Evolutionary conservation across 37 sponge, comb jelly and placozoan genomes (phyloP), one percentile per base, ranked within the genome.

Genomic region (Cliona cf. orientalis): DNA sequence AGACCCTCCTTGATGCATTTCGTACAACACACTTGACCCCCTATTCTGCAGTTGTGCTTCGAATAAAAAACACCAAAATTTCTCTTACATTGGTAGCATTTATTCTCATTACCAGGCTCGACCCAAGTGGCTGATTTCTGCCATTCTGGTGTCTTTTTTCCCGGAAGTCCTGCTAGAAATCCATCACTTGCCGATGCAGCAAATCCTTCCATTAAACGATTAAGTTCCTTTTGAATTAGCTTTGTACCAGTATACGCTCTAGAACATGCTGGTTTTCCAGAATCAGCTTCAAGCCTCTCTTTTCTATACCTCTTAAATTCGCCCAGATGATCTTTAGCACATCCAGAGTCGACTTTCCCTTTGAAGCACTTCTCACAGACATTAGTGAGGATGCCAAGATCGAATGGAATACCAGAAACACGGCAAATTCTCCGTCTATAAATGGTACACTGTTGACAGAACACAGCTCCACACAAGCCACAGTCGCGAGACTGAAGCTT

Each of bases 21-120:
- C 21, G 62, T 33, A 43, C 92, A 91, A 40, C 77, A 87, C 36
- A 91, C 82, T 29, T 82, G 83, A 5, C 92, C 92, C 43, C 92
- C 86, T 5, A 91, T 49, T 9, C 92, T 73, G 44, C 92, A 91
- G 78, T 91, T 63, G 63, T 79, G 28, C 59, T 87, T 91, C 2
- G 42, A 32, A 0, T n/a, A 3, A 22, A 87, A 35, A 2, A 73
- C 21, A 22, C 69, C 66, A 2, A 88, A 72, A 21, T 34, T 22
- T 14, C 5, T 9, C 2, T 38, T 31, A 45, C 73, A 82, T 21
- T 71, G 33, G 36, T 22, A 26, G 39, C 92, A 91, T 6, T 2
- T 53, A 34, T 64, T 34, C 2, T 49, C 43, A 23, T 87, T 38
- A 21, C 36, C 35, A 17, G 83, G n/a, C 3, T 36, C 17, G 9